Conservation (phyloP, 2,113 vertebrate genomes). For the Gulo gulo region DNA sequence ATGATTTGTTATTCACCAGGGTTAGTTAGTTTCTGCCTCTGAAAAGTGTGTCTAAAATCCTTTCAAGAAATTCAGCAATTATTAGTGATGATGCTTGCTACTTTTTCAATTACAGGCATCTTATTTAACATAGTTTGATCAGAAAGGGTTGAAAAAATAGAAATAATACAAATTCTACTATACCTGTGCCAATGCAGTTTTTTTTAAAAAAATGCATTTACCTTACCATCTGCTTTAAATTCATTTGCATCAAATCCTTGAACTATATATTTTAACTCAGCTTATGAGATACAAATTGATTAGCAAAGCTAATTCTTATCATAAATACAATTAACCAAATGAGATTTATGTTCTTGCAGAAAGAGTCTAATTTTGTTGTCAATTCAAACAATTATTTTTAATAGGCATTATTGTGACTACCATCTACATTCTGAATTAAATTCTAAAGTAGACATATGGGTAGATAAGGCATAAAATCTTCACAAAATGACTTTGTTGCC, state of each 20-base stretch:
- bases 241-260: neutral
- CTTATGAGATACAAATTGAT: neutral
- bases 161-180: neutral
- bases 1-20: neutral
- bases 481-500: neutral
- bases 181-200: neutral
- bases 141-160: neutral
- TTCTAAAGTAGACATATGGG: neutral
- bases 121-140: neutral
- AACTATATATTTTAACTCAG: neutral
- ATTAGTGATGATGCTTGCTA: neutral
- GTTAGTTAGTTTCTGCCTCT: neutral
- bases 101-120: neutral
- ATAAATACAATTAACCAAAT: neutral
- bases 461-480: neutral
- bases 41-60: neutral
- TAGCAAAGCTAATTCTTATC: neutral
- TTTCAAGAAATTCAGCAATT: neutral
- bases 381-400: neutral
- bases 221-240: neutral
- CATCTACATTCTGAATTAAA: slow-evolving; percentile 10
- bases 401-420: neutral
- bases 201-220: neutral
- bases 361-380: neutral
- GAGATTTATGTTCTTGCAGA: neutral